Percentiles rank a stretch among this genome's conserved stretches.
phyloP scores from a whole-genome alignment of 2,888 invertebrate genomes.

The Phlogophora meticulosa region DNA sequence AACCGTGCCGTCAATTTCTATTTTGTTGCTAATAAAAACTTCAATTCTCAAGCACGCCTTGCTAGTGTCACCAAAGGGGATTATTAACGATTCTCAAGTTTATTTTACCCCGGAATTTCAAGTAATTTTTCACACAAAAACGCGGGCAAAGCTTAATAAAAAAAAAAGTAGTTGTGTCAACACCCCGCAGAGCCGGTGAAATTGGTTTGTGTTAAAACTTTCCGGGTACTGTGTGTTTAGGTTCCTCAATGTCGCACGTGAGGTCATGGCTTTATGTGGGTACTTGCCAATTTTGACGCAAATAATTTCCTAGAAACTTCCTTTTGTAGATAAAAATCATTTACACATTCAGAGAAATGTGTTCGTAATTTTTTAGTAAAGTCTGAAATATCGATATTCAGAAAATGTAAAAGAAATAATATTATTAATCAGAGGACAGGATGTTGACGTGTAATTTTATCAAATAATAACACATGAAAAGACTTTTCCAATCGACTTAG shows the following conservation, averaged over 20 bases:
- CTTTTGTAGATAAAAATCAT: neutral
- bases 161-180: conserved; percentile 38
- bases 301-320: neutral
- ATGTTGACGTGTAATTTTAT: conserved; percentile 18
- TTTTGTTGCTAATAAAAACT: too few species aligned
- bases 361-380: neutral
- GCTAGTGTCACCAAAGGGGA: too few species aligned
- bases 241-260: conserved; percentile 23
- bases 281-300: conserved; percentile 32
- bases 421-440: neutral
- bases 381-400: neutral
- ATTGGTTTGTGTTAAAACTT: conserved; percentile 66
- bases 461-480: neutral
- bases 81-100: neutral
- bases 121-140: neutral
- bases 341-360: neutral
- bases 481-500: neutral
- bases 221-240: conserved; percentile 56
- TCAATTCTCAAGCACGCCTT: too few species aligned
- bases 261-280: conserved; percentile 19
- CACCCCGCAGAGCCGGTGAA: conserved; percentile 27
- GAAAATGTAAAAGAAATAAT: conserved; percentile 3
- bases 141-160: neutral
- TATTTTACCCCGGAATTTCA: too few species aligned
- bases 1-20: too few species aligned